These are phyloP conservation scores for Gallinago stenura DNA, from an alignment of 2,797 vertebrate species.

Conservation along the genomic window DNA sequence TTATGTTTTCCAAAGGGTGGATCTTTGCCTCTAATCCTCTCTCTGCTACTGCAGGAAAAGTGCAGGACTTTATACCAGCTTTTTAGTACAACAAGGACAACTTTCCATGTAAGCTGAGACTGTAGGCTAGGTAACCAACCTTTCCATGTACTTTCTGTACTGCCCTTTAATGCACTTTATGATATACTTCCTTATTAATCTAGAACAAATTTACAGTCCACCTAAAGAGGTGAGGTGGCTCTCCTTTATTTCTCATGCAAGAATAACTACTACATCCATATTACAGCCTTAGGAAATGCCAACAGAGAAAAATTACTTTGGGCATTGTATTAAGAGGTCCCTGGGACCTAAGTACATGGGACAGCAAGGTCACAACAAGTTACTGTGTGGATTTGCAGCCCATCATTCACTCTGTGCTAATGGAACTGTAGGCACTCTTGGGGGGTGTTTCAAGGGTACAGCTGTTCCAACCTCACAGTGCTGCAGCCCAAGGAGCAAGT, in stretches of 20 bases:
- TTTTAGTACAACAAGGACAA: neutral
- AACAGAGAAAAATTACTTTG: neutral
- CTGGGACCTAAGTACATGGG: neutral
- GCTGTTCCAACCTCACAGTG: neutral
- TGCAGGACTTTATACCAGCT: neutral
- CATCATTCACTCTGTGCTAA: neutral
- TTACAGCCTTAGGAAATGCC: neutral
- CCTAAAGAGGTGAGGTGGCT: neutral
- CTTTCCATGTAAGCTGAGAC: neutral
- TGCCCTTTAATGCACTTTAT: neutral
- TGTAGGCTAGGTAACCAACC: neutral
- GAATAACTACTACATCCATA: neutral
- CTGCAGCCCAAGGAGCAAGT: neutral
- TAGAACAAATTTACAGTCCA: neutral
- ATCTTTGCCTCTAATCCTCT: neutral
- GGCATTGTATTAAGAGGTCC: fast-evolving
- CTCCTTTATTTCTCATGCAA: neutral
- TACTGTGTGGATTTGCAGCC: neutral
- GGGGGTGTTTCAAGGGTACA: neutral
- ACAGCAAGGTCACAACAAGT: neutral
- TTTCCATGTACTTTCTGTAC: neutral
- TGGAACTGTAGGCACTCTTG: neutral
- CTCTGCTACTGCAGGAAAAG: neutral
- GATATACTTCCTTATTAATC: neutral
- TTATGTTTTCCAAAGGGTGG: neutral